A percentile compares a stretch with the other conserved stretches of the same genome.
Evolutionary conservation across 1,140 invertebrate species (phyloP).

Genomic region (Adelges cooleyi): DNA sequence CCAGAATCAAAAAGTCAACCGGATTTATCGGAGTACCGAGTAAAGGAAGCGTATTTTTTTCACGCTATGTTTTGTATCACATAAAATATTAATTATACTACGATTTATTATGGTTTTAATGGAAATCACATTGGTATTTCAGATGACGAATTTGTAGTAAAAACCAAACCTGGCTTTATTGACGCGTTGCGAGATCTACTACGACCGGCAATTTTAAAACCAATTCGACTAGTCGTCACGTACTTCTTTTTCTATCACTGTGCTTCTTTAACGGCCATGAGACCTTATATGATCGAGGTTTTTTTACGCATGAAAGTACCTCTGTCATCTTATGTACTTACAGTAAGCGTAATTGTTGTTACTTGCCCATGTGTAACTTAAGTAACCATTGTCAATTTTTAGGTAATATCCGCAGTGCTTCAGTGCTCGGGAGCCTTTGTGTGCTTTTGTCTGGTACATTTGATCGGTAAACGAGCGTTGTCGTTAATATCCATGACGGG

Average conservation of each 20-base stretch:
- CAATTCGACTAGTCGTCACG: slow-evolving; percentile 40
- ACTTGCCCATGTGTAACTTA: too few species aligned
- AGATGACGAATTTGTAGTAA: not conserved
- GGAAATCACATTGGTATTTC: not conserved
- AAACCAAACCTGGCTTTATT: slow-evolving; percentile 1
- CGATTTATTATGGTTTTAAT: too few species aligned
- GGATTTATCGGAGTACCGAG: not conserved
- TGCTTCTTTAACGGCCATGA: slow-evolving; percentile 43
- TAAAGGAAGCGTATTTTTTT: not conserved
- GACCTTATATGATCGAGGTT: slow-evolving; percentile 48
- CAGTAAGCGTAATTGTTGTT: slow-evolving; percentile 14
- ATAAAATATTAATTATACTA: too few species aligned
- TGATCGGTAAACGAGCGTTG: slow-evolving; percentile 38
- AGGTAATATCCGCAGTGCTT: slow-evolving; percentile 12
- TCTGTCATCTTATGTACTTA: not conserved
- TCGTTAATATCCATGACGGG: slow-evolving; percentile 36
- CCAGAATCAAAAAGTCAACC: not conserved
- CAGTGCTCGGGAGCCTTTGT: slow-evolving; percentile 26
- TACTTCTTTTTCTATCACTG: slow-evolving; percentile 44
- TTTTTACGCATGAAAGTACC: slow-evolving; percentile 35
- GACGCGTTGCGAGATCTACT: slow-evolving; percentile 38
- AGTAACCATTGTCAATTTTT: too few species aligned
- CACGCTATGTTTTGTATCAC: not conserved
- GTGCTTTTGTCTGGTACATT: slow-evolving; percentile 30
- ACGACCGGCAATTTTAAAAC: slow-evolving; percentile 42